These are phyloP conservation scores for Lochmaea crataegi DNA, from an alignment of 2,888 invertebrate genomes.

Conservation along the genomic window DNA sequence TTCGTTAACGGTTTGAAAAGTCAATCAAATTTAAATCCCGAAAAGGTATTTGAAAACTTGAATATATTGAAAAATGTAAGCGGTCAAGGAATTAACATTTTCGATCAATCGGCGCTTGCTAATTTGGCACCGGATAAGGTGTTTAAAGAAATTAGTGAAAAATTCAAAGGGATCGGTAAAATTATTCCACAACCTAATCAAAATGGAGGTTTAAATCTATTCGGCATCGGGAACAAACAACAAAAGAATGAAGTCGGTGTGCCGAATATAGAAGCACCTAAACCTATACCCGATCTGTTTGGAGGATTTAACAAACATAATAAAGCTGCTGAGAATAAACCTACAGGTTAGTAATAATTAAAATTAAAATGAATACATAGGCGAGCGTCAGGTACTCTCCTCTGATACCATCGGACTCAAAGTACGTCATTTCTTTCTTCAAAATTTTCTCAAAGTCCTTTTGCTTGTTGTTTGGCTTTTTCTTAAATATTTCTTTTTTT, in stretches of 20 bases:
- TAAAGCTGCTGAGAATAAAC: not conserved
- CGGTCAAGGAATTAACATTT: slow-evolving; percentile 21
- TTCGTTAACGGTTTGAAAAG: slow-evolving; percentile 29
- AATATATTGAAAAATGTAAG: slow-evolving; percentile 12
- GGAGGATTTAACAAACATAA: not conserved
- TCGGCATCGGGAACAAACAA: slow-evolving; percentile 8
- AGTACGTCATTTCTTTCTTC: too few species aligned
- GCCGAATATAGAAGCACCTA: slow-evolving; percentile 4
- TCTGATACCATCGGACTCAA: too few species aligned
- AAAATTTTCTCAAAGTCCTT: too few species aligned
- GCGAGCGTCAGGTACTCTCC: too few species aligned
- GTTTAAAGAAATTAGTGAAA: slow-evolving; percentile 23
- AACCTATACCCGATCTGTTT: not conserved
- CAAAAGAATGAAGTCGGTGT: slow-evolving; percentile 1
- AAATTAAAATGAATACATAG: too few species aligned
- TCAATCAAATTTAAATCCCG: slow-evolving; percentile 20
- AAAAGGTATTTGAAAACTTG: slow-evolving; percentile 6
- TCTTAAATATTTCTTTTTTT: too few species aligned
- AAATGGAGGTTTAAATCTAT: slow-evolving; percentile 10
- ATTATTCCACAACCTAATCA: not conserved
- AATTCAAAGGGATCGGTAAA: not conserved
- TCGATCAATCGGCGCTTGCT: slow-evolving; percentile 16
- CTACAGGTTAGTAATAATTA: not conserved
- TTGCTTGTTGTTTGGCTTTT: too few species aligned
- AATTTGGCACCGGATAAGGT: slow-evolving; percentile 29